Conservation (phyloP, 2,113 vertebrate species). For the Gallinago undulata region DNA sequence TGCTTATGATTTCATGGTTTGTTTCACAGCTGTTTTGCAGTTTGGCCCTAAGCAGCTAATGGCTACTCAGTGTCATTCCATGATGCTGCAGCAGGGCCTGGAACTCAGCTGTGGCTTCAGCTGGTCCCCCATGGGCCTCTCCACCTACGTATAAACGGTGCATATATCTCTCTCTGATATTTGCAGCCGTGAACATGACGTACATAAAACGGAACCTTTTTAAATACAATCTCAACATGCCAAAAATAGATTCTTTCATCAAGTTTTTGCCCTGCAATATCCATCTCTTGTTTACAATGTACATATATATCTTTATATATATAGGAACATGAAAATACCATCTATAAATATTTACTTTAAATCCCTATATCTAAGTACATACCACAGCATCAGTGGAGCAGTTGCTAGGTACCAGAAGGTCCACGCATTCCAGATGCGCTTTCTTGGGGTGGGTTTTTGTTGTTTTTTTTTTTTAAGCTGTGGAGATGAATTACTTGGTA, state of each 20-base stretch:
- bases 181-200: not conserved
- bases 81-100: not conserved
- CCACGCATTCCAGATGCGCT: not conserved
- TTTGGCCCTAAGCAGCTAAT: not conserved
- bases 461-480: not conserved
- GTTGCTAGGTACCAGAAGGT: not conserved
- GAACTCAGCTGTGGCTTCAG: not conserved
- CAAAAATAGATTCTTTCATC: conserved; percentile 64
- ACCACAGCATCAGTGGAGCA: not conserved
- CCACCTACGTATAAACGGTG: not conserved
- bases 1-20: not conserved
- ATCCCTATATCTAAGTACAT: not conserved
- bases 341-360: conserved; percentile 54
- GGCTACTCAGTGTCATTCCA: conserved; percentile 2
- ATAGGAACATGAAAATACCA: conserved; percentile 51
- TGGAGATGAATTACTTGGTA: not conserved
- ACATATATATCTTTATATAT: not conserved
- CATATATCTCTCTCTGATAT: not conserved
- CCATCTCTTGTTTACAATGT: conserved; percentile 10
- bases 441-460: not conserved
- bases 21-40: conserved; percentile 3
- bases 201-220: conserved; percentile 17
- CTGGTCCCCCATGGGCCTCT: not conserved
- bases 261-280: conserved; percentile 26
- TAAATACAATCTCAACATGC: conserved; percentile 39